Conservation (phyloP, 1,140 invertebrate genomes). For the Plutomurus gul region DNA sequence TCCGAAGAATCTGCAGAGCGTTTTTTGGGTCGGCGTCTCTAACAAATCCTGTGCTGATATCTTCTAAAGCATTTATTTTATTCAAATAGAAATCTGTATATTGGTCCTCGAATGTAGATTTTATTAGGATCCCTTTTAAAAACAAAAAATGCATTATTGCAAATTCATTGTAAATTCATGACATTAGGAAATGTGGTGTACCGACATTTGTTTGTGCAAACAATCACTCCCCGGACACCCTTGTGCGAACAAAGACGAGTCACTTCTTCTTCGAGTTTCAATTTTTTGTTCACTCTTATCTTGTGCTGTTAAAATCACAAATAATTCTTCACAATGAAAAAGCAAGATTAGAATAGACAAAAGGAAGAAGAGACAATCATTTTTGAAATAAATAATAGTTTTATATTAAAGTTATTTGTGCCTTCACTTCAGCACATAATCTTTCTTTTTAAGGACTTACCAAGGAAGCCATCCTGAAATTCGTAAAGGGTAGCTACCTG, state of each 20-base stretch:
- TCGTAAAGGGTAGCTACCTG: too few species aligned
- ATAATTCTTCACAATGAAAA: too few species aligned
- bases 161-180: too few species aligned
- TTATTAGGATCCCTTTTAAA: neutral
- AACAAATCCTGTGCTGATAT: conserved; percentile 7
- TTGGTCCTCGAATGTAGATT: neutral
- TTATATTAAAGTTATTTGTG: too few species aligned
- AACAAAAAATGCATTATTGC: neutral
- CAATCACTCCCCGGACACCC: neutral
- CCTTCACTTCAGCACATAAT: too few species aligned
- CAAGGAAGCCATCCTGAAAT: too few species aligned
- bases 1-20: neutral
- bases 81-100: neutral
- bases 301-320: too few species aligned
- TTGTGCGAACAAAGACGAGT: neutral
- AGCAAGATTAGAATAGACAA: too few species aligned
- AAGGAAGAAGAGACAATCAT: too few species aligned
- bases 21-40: neutral
- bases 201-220: neutral
- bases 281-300: neutral
- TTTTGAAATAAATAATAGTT: too few species aligned
- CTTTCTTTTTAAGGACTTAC: too few species aligned
- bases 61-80: conserved; percentile 1
- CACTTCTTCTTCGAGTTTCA: neutral
- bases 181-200: too few species aligned